Percentiles rank a stretch among this genome's conserved stretches.
phyloP scores from a whole-genome alignment of 2,113 vertebrate genomes.

The Rynchops niger region DNA sequence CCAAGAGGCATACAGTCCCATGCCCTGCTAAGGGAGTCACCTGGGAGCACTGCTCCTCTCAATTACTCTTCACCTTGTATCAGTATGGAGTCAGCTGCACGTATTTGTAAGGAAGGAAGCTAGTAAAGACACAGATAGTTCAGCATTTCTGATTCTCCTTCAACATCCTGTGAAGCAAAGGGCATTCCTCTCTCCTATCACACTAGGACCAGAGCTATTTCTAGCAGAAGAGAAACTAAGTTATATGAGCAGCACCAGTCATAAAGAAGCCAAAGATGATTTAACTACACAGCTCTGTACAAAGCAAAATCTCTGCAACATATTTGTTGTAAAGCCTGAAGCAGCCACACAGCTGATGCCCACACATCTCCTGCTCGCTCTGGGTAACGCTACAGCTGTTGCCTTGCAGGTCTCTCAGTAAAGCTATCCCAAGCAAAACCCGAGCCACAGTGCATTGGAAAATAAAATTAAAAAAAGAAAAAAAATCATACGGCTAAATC shows the following conservation, averaged over 20 bases:
- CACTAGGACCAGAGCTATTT: background rate
- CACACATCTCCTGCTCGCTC: background rate
- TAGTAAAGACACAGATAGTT: background rate
- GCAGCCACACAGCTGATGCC: background rate
- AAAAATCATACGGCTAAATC: background rate
- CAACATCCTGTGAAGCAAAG: background rate
- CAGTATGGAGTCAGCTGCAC: background rate
- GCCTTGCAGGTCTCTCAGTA: background rate
- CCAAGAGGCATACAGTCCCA: background rate
- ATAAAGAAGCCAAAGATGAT: background rate
- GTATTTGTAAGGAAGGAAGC: background rate
- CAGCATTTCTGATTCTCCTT: background rate
- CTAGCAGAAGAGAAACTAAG: background rate
- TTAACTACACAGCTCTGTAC: background rate
- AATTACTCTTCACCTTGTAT: background rate
- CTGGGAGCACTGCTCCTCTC: background rate
- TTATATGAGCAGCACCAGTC: background rate
- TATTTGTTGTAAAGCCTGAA: background rate
- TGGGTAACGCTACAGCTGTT: background rate
- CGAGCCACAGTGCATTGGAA: background rate
- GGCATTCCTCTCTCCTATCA: background rate
- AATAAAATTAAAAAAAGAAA: background rate
- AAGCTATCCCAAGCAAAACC: background rate
- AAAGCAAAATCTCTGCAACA: constrained; percentile 10
- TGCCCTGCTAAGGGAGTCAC: background rate